A percentile compares a stretch with the other conserved stretches of the same genome.
These are phyloP conservation scores for Nasonia oneida DNA, from an alignment of 2,888 invertebrate species.

Conservation along the genomic window DNA sequence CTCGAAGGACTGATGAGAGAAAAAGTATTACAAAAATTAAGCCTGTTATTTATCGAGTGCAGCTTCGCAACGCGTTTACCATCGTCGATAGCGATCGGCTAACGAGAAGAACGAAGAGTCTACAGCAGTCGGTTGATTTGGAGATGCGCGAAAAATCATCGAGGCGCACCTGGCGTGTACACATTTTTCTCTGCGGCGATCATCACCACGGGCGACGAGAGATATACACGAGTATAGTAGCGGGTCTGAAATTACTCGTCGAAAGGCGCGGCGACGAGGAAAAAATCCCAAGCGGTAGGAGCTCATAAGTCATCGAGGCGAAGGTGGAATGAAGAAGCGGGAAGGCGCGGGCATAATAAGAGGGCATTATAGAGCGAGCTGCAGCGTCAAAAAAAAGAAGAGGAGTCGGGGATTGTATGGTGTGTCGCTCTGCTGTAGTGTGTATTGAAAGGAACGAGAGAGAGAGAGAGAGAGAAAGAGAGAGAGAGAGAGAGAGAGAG, in stretches of 20 bases:
- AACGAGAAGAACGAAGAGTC: background rate
- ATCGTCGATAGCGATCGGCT: conserved; percentile 39
- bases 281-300: conserved; percentile 13
- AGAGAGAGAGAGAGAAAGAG: background rate
- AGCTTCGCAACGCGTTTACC: conserved; percentile 18
- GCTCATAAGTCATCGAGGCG: conserved; percentile 55
- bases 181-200: background rate
- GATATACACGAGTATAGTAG: background rate
- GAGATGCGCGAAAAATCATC: conserved; percentile 55
- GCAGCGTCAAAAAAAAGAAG: background rate
- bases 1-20: too few relatives aligned
- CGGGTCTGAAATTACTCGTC: conserved; percentile 50
- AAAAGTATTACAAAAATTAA: background rate
- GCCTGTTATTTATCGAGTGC: background rate
- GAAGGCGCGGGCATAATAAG: conserved; percentile 24
- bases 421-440: background rate
- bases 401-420: background rate
- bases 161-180: background rate
- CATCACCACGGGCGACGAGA: conserved; percentile 33
- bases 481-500: too few relatives aligned
- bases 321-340: background rate
- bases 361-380: background rate
- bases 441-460: background rate
- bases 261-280: conserved; percentile 9
- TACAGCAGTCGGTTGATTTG: background rate